Evolutionary conservation across 2,888 invertebrate species (phyloP), one percentile per base, ranked within the genome.

Genomic region (Coelogynopora nodosa): DNA sequence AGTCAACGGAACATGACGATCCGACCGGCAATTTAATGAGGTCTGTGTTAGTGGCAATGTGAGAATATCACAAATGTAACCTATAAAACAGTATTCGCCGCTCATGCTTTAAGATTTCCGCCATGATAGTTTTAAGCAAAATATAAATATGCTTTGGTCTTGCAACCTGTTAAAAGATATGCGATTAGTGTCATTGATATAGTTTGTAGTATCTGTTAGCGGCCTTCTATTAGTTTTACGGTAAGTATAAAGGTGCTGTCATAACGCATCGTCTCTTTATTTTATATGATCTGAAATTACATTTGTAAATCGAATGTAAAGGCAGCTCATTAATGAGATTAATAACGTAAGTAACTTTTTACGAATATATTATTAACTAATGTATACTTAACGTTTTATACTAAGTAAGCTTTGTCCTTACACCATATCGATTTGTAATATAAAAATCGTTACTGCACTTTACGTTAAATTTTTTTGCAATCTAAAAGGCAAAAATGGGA

Each of bases 11-110:
- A 74, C 74, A 74, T 74, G 74, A 74, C 74, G 74, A 74, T 74
- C 74, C 74, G 74, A 74, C 74, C 74, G 74, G 74, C 74, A 74
- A 74, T 74, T 74, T 74, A 74, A 74, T 74, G 74, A 74, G 74
- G 74, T 74, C 74, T 74, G 74, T 74, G 74, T 74, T 74, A 74
- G 74, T 74, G 74, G 74, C 74, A 74, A 74, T 74, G 74, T 74
- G 74, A 74, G 74, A 74, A 74, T 74, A 13, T 74, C 74, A 74
- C 74, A 74, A 74, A 74, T 26, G 2, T 74, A 74, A 74, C 5
- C 74, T 74, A 74, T 74, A 74, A 23, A 74, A 74, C 5, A n/a
- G 5, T 74, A 74, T 74, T 74, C 74, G 18, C 74, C 74, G 74
- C 5, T 26, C 74, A 74, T 23, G 74, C 74, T 74, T 74, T 74